Conservation (phyloP, 2,888 invertebrate species). For the Candidula unifasciata region DNA sequence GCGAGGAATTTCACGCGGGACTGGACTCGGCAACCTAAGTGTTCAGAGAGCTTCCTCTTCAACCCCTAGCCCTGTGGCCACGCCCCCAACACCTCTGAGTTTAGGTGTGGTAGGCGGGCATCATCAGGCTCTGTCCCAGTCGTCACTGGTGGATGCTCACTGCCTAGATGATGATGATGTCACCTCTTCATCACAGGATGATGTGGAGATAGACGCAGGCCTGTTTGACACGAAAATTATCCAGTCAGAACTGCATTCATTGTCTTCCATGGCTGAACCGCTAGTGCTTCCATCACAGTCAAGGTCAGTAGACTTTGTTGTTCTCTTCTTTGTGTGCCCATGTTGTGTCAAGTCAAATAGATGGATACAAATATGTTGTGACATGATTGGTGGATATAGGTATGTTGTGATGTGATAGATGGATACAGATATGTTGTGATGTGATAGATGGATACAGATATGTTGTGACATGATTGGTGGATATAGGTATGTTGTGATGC, state of each 20-base stretch:
- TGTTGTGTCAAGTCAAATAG: too few relatives aligned
- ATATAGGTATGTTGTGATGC: too few relatives aligned
- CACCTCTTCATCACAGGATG: conserved; percentile 46
- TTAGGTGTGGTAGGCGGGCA: neutral
- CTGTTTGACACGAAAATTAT: conserved; percentile 15
- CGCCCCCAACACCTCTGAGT: conserved; percentile 21
- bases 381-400: too few relatives aligned
- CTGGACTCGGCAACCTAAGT: neutral
- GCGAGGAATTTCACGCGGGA: conserved; percentile 1
- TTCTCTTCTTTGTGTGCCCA: too few relatives aligned
- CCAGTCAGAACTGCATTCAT: conserved; percentile 7
- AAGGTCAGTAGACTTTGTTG: neutral
- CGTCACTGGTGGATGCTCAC: neutral
- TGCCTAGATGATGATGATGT: conserved; percentile 42
- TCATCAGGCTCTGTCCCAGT: neutral
- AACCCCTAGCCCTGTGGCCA: conserved; percentile 44
- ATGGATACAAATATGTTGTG: too few relatives aligned
- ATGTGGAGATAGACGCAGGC: conserved; percentile 35
- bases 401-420: too few relatives aligned
- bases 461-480: too few relatives aligned
- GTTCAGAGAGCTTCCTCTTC: conserved; percentile 28
- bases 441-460: too few relatives aligned
- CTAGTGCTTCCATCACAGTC: conserved; percentile 18
- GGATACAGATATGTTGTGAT: too few relatives aligned
- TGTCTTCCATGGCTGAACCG: conserved; percentile 16